A percentile compares a stretch with the other conserved stretches of the same genome.
Conservation (phyloP, 2,113 vertebrate species). For the Caranx melampygus region DNA sequence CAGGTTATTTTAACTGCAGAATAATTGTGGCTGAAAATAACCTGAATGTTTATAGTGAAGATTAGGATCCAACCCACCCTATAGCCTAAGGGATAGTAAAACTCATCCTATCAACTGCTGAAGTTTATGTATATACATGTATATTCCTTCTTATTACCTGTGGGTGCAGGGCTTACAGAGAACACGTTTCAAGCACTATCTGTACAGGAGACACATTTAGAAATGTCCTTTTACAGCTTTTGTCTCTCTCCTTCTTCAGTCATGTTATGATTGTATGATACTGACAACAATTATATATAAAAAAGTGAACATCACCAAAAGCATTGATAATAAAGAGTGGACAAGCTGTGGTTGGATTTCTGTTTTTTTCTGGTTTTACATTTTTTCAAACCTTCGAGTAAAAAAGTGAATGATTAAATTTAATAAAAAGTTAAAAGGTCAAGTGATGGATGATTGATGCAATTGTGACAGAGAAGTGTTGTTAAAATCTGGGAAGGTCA, state of each 20-base stretch:
- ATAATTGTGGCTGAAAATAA: conserved; percentile 31
- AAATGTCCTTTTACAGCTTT: conserved; percentile 54
- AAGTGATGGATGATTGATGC: neutral
- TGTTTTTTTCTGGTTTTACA: neutral
- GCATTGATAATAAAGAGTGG: conserved; percentile 69
- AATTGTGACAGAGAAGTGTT: neutral
- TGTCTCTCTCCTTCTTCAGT: conserved; percentile 41
- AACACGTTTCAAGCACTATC: conserved; percentile 49
- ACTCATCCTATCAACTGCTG: conserved; percentile 29
- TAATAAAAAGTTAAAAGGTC: too few relatives aligned
- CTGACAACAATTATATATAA: conserved; percentile 45
- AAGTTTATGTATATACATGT: conserved; percentile 18
- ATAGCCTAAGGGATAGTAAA: conserved; percentile 32
- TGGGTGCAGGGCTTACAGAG: conserved; percentile 55
- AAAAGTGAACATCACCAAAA: conserved; percentile 47
- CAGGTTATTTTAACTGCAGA: conserved; percentile 34
- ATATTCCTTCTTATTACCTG: conserved; percentile 37
- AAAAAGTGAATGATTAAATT: too few relatives aligned
- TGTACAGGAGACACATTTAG: conserved; percentile 53
- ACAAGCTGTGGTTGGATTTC: conserved; percentile 23
- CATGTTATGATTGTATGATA: conserved; percentile 64
- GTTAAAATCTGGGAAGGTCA: too few relatives aligned
- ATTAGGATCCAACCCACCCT: conserved; percentile 6
- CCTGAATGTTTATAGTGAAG: conserved; percentile 28
- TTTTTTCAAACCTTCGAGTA: neutral